Base-by-base conservation (phyloP, 2,797 vertebrate genomes). In the Sebastes flavidus region DNA sequence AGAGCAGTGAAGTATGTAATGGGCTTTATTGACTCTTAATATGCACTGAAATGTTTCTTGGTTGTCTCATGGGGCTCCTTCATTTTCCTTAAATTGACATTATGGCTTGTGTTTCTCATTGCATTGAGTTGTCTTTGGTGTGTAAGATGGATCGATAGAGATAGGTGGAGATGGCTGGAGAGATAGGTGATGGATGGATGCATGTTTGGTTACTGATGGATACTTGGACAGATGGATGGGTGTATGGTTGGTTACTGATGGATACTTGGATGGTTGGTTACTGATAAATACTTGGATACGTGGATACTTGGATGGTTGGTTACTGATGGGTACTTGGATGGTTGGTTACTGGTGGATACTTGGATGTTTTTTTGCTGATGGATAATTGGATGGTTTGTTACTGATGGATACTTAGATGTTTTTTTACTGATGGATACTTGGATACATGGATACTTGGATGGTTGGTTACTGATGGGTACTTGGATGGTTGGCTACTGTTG, bases 1-100 rank as follows among this genome's bases (percentile, higher is more conserved):
- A 77, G 56, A 83, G 75, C 76, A 76, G 73, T 71, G 61, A 78
- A 83, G 77, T 55, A 81, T 63, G 36, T 82, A 88, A 89, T 86
- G 59, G 58, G 25, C 77, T 88, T 88, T 87, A 89, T 68, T 89
- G 79, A 82, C 84, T 88, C 85, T 77, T 87, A 86, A 92, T 91
- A 89, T 86, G 75, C 71, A 54, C 62, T 56, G 49, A 85, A 85
- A 82, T 80, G 71, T 78, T 78, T 82, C 56, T 63, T 76, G 49
- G 59, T 81, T 87, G 66, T 81, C 78, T 88, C 75, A 1, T 18
- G 75, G 68, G 85, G 72, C 42, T 77, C 69, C 80, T 90, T 90
- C 8, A 20, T 80, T 79, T 86, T 71, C 66, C 70, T 82, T 84
- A 82, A 82, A 85, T 70, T 82, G 60, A 65, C 69, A 65, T 85